These are phyloP conservation scores for Heliothis peltigera DNA, from an alignment of 2,888 invertebrate species.

Conservation along the genomic window DNA sequence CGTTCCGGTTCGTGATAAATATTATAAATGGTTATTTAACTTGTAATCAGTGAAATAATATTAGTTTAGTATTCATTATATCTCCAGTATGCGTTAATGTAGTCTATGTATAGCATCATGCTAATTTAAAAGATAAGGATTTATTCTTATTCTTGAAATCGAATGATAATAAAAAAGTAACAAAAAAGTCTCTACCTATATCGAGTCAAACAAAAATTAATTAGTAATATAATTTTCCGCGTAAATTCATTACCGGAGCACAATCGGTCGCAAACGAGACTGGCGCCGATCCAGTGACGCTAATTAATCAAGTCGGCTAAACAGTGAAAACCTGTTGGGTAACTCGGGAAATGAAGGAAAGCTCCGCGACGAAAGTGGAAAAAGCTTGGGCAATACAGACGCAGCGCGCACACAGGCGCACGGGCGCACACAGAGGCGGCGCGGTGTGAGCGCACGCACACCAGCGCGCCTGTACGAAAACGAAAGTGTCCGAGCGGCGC, in stretches of 20 bases:
- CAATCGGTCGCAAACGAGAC: slow-evolving; percentile 58
- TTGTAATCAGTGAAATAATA: slow-evolving; percentile 49
- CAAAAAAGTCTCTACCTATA: slow-evolving; percentile 27
- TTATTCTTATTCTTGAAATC: slow-evolving; percentile 4
- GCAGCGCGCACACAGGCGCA: slow-evolving; percentile 61
- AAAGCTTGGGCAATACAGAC: slow-evolving; percentile 77
- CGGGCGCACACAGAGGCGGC: slow-evolving; percentile 38
- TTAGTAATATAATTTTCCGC: slow-evolving; percentile 59
- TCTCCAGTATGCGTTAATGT: slow-evolving; percentile 1
- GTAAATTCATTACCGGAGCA: slow-evolving; percentile 62
- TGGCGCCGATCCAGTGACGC: slow-evolving; percentile 51
- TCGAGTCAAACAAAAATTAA: slow-evolving; percentile 38
- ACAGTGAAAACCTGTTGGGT: slow-evolving; percentile 83
- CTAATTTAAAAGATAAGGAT: slow-evolving; percentile 12
- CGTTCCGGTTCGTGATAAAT: slow-evolving; percentile 72
- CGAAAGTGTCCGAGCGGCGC: slow-evolving; percentile 88
- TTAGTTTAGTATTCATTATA: slow-evolving; percentile 27
- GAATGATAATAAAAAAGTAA: slow-evolving; percentile 19
- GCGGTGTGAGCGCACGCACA: slow-evolving; percentile 54
- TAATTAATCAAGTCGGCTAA: slow-evolving; percentile 68
- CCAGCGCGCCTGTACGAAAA: slow-evolving; percentile 83
- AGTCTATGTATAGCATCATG: neutral
- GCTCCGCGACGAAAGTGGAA: slow-evolving; percentile 87
- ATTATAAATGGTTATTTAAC: slow-evolving; percentile 60
- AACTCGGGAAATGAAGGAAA: slow-evolving; percentile 87